Percentiles rank a stretch among this genome's conserved stretches.
Evolutionary conservation across 2,797 vertebrate species (phyloP).

Genomic region (Heteromormyrus szaboi): DNA sequence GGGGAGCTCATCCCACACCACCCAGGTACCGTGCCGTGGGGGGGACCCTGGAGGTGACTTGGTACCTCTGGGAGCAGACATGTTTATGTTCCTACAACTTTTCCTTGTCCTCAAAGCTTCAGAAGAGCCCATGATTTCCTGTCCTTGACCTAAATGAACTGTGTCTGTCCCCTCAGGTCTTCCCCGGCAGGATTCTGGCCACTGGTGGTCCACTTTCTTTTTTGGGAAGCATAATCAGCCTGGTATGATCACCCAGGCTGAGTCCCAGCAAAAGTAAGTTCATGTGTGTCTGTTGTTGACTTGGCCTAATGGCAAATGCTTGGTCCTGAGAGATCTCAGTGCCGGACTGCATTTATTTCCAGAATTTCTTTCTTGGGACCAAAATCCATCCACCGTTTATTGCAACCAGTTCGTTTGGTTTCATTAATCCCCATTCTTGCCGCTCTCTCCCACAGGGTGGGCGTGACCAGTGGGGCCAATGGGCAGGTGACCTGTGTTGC

Average conservation of each 20-base stretch:
- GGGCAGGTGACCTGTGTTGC: conserved; percentile 63
- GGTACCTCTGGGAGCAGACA: background rate
- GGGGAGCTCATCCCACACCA: conserved; percentile 85
- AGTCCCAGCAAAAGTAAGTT: conserved; percentile 75
- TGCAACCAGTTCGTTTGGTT: background rate
- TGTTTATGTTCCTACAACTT: background rate
- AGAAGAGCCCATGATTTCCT: background rate
- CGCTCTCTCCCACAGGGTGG: conserved; percentile 51
- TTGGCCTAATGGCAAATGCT: background rate
- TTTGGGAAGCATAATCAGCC: conserved; percentile 72
- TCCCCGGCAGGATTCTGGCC: conserved; percentile 81
- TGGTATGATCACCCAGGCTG: conserved; percentile 63
- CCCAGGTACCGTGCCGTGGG: conserved; percentile 59
- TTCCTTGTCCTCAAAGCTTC: background rate
- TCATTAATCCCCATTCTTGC: background rate
- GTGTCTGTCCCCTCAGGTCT: conserved; percentile 59
- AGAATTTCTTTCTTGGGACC: background rate
- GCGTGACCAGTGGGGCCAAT: conserved; percentile 60
- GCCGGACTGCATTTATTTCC: background rate
- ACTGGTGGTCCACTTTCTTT: conserved; percentile 95
- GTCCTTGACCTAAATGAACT: background rate
- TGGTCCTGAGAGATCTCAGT: background rate
- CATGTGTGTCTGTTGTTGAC: too few relatives aligned
- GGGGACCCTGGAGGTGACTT: background rate
- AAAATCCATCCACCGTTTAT: background rate